phyloP scores from a whole-genome alignment of 1,140 invertebrate genomes.

The Drosophila nannoptera region DNA sequence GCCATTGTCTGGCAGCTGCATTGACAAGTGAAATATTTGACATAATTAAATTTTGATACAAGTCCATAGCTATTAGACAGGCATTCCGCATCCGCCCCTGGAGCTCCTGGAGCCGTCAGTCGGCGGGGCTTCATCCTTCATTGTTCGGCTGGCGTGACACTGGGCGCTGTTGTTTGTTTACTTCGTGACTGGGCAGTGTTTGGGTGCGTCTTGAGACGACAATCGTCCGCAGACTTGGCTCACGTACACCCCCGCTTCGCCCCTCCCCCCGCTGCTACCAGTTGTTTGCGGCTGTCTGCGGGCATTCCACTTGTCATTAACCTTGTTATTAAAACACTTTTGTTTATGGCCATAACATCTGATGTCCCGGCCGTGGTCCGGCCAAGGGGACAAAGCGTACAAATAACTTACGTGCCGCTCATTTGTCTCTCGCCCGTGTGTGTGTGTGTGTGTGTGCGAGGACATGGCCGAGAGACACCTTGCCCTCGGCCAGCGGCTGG shows the following conservation, averaged over 20 bases:
- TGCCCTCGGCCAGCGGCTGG: neutral
- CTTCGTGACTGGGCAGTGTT: slow-evolving; percentile 29
- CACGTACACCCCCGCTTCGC: slow-evolving; percentile 46
- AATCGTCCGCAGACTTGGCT: slow-evolving; percentile 16
- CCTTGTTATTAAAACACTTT: slow-evolving; percentile 79
- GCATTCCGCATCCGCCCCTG: neutral
- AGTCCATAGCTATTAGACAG: slow-evolving; percentile 65
- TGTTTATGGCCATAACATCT: slow-evolving; percentile 78
- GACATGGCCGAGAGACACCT: slow-evolving; percentile 10
- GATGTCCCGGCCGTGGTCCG: slow-evolving; percentile 47
- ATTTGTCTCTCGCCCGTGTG: slow-evolving; percentile 54
- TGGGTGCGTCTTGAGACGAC: slow-evolving; percentile 17
- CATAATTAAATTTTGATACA: slow-evolving; percentile 77
- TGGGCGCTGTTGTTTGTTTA: slow-evolving; percentile 39
- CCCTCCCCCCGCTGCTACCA: slow-evolving; percentile 4
- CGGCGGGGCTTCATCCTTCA: neutral
- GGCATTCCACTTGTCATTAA: slow-evolving; percentile 78
- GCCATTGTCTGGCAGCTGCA: slow-evolving; percentile 40
- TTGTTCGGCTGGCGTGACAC: slow-evolving; percentile 27
- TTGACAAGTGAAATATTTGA: slow-evolving; percentile 76
- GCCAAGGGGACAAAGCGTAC: slow-evolving; percentile 45
- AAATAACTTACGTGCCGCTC: slow-evolving; percentile 77
- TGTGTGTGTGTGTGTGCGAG: no score
- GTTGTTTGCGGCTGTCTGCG: slow-evolving; percentile 29
- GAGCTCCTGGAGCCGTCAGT: slow-evolving; percentile 18